Evolutionary conservation across 1,140 invertebrate species (phyloP), one percentile per base, ranked within the genome.

Genomic region (Drosophila micromelanica): DNA sequence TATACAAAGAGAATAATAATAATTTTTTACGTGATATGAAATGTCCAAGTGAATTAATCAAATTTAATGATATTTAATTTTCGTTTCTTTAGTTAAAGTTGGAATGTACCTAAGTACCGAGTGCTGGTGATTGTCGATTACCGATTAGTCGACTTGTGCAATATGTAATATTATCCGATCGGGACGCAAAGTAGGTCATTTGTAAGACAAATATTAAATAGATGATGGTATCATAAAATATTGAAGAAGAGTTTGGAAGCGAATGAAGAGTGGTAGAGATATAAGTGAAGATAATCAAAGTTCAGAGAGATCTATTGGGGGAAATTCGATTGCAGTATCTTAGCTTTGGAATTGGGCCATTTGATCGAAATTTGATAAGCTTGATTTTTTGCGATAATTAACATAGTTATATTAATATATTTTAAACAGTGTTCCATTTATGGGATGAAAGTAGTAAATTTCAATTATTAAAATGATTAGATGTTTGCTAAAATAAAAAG

Each of bases 41-140:
- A 67, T 87, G 82, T 87, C 82, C 79, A 72, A 70, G 61, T 76
- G 51, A 79, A 82, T 87, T 89, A 87, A 87, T 87, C 78, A 87
- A 87, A 87, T 82, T 78, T 87, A 87, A 89, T 82, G 78, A 87
- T 86, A 86, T 86, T 86, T 86, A 82, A 81, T 87, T 85, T 69
- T 75, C 52, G 61, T 60, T 79, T 68, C 35, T 23, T 60, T 49
- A 63, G 51, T 48, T 42, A 40, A 63, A 54, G 15, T 49, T 20
- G 42, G 48, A 43, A 46, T 60, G 46, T 48, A 43, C 27, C 20
- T 30, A 17, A 48, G 52, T 55, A 49, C 46, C 23, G 27, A 17
- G 17, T 17, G n/a, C 13, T 35, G 48, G 1, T 20, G 55, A 57
- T 54, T 45, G 40, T 23, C 20, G 37, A 37, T 67, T 32, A 57